Evolutionary conservation across 1,140 invertebrate genomes (phyloP).

Genomic region (Drosophila asahinai): DNA sequence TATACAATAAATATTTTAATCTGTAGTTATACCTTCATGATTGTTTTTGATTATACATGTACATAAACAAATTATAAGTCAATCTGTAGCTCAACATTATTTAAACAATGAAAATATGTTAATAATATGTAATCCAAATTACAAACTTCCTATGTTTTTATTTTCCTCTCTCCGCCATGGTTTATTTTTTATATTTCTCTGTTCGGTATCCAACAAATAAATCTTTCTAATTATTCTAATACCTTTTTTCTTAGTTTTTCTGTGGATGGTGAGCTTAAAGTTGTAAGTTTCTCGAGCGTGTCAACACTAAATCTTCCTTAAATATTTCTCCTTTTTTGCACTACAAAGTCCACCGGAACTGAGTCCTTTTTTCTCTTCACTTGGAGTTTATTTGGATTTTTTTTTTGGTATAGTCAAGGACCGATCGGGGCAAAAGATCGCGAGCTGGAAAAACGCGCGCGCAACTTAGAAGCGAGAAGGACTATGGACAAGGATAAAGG

Average conservation of each 20-base stretch:
- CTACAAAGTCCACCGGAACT: constrained; percentile 33
- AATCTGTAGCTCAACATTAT: no score
- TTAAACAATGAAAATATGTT: no score
- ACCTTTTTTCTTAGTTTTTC: constrained; percentile 18
- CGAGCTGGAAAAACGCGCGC: constrained; percentile 53
- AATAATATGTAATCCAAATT: no score
- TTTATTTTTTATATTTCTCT: background rate
- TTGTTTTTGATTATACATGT: no score
- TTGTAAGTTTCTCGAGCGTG: background rate
- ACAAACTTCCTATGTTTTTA: no score
- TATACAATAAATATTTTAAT: no score
- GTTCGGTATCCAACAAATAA: no score
- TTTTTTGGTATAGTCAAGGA: background rate
- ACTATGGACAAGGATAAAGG: background rate
- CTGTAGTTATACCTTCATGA: no score
- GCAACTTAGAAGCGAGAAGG: constrained; percentile 54
- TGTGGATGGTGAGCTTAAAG: constrained; percentile 3
- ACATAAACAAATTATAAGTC: no score
- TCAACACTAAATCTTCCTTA: constrained; percentile 4
- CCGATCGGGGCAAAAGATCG: constrained; percentile 36
- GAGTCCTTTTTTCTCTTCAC: constrained; percentile 5
- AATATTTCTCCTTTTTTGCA: background rate
- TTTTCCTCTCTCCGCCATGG: no score
- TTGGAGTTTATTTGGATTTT: background rate
- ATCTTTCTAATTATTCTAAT: background rate